These are phyloP conservation scores for Cygnus olor DNA, from an alignment of 2,797 vertebrate genomes.

Conservation along the genomic window DNA sequence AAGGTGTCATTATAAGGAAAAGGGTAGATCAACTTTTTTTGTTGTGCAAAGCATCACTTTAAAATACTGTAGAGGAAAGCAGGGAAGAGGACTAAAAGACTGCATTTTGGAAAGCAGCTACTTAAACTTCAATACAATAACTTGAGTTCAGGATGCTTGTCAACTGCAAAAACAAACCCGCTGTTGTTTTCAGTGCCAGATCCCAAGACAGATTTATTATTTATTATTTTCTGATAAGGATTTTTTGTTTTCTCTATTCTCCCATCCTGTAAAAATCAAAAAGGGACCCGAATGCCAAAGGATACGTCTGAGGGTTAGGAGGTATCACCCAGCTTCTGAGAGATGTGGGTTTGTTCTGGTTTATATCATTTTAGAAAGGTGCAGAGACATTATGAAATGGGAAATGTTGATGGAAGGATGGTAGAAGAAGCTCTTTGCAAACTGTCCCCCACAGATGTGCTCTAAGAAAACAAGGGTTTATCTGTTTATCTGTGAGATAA, in stretches of 20 bases:
- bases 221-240: neutral
- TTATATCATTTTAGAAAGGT: neutral
- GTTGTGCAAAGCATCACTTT: neutral
- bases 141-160: neutral
- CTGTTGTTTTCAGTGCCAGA: neutral
- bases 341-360: neutral
- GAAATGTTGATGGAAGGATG: neutral
- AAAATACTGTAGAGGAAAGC: neutral
- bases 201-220: neutral
- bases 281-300: neutral
- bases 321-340: neutral
- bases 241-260: neutral
- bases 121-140: neutral
- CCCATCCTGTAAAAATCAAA: neutral
- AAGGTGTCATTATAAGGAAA: neutral
- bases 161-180: neutral
- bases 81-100: neutral
- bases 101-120: neutral
- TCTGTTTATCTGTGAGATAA: slow-evolving; percentile 10
- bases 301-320: neutral
- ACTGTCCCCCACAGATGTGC: neutral
- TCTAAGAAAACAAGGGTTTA: neutral
- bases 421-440: neutral
- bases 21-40: neutral
- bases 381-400: neutral